A percentile compares a stretch with the other conserved stretches of the same genome.
These are phyloP conservation scores for Mus spretus DNA, from an alignment of 2,797 vertebrate genomes.

Conservation along the genomic window DNA sequence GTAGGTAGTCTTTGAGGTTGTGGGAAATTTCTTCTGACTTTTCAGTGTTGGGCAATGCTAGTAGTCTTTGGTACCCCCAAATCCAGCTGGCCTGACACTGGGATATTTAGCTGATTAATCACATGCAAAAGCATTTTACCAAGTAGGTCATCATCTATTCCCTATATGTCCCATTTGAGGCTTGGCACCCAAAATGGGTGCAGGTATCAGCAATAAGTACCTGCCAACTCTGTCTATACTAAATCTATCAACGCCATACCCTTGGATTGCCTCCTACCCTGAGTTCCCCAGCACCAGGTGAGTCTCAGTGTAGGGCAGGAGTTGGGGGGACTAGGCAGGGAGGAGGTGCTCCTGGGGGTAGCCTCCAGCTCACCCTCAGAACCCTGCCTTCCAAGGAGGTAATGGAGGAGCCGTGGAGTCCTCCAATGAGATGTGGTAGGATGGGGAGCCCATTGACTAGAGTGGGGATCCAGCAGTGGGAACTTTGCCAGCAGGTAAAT, in stretches of 20 bases:
- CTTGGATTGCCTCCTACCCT: not conserved
- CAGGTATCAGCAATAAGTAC: not conserved
- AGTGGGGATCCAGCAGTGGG: not conserved
- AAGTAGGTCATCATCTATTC: not conserved
- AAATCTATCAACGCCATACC: not conserved
- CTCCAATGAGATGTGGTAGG: not conserved
- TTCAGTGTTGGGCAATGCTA: not conserved
- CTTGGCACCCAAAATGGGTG: not conserved
- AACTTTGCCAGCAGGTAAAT: not conserved
- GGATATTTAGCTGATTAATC: no score
- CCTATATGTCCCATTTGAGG: not conserved
- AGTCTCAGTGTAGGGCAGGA: not conserved
- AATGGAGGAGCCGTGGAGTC: not conserved
- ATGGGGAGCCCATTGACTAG: not conserved
- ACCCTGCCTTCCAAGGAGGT: not conserved
- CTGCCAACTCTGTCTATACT: not conserved
- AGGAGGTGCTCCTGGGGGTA: not conserved
- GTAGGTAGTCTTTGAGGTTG: not conserved
- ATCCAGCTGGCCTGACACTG: rapidly evolving
- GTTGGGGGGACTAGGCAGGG: no score
- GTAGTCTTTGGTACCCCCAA: not conserved
- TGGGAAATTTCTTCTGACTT: not conserved
- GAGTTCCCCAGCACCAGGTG: not conserved
- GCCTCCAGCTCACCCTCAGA: not conserved
- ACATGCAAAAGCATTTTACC: not conserved